Evolutionary conservation across 2,888 invertebrate species (phyloP), one percentile per base, ranked within the genome.

Genomic region (Epirrhoe tristata): DNA sequence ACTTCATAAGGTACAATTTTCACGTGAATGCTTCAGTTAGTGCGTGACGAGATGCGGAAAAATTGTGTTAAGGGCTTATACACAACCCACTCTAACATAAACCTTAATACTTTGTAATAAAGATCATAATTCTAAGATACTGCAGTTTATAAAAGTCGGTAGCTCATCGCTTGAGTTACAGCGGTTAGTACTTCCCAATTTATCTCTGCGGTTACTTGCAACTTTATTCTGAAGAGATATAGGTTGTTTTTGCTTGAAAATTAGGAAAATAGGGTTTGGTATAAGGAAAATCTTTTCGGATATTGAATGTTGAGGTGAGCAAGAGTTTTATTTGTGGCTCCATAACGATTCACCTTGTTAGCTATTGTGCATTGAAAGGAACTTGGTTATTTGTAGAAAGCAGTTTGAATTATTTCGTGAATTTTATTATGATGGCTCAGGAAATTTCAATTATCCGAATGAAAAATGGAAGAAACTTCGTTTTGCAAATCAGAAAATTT

Each of bases 61-160:
- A 86, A 90, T 89, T 83, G 85, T 80, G 80, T 87, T 88, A 89
- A 89, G 86, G 88, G 84, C 80, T 81, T 63, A 62, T 79, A 73
- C 74, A 75, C 69, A 70, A 69, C 59, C 52, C 60, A 52, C 16
- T 34, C 17, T 60, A 73, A 65, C 65, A 16, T 7, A 39, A 14
- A 51, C 54, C 31, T 31, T 39, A 66, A 43, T 0, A 6, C n/a
- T 12, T 52, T 0, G 1, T 0, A 5, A 55, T 69, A 72, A 46
- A 54, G 39, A 32, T 51, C 24, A 57, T 6, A 50, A 61, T 74
- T 7, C 51, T n/a, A 17, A 58, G 12, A 43, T 51, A 6, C 12
- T 14, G 32, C 5, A 17, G 16, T 24, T 31, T 48, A 14, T 34
- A 64, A 69, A 66, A 66, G 58, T 63, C 6, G 50, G 68, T 62